Evolutionary conservation across 2,888 invertebrate species (phyloP), one percentile per base, ranked within the genome.

Genomic region (Agrochola circellaris): DNA sequence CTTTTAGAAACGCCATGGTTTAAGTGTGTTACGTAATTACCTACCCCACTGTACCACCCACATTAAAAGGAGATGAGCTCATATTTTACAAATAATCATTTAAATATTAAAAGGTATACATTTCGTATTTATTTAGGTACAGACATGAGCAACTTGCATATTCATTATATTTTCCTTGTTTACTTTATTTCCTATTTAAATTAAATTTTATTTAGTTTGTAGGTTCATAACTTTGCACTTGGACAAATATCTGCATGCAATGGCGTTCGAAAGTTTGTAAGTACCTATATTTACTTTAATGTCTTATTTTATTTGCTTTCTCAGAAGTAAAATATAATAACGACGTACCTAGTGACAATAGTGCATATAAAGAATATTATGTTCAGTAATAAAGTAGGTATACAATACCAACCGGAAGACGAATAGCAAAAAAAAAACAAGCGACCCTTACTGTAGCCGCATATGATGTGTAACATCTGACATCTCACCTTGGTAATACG

Each of bases 291-390:
- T 71, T 71, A 45, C 45, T 34, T 45, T 8, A 34, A 30, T 54
- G 11, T 70, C 70, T 51, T 30, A 66, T 8, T 34, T 17, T 48
- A 71, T 71, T 71, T 71, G 30, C 8, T 0, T 11, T 65, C 3
- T n/a, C 23, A 64, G 6, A 62, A 70, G 20, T 45, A 70, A 45
- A 42, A 26, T 26, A 38, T 26, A 20, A 69, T 61, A 13, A 42
- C 5, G 38, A 42, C 26, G 26, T 15, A 17, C 3, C 4, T 45
- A 73, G 11, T 3, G 11, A 56, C 72, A 56, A 42, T 34, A 68
- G 71, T 34, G 71, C 45, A 45, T 45, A 71, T 70, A 70, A 66
- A 11, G 45, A 70, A 70, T 23, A 51, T 2, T 51, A 45, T 45
- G 23, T 45, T 66, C 23, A 45, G 42, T 23, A 17, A 11, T n/a